These are phyloP conservation scores for Galendromus occidentalis DNA, from an alignment of 1,140 invertebrate species.

Conservation along the genomic window DNA sequence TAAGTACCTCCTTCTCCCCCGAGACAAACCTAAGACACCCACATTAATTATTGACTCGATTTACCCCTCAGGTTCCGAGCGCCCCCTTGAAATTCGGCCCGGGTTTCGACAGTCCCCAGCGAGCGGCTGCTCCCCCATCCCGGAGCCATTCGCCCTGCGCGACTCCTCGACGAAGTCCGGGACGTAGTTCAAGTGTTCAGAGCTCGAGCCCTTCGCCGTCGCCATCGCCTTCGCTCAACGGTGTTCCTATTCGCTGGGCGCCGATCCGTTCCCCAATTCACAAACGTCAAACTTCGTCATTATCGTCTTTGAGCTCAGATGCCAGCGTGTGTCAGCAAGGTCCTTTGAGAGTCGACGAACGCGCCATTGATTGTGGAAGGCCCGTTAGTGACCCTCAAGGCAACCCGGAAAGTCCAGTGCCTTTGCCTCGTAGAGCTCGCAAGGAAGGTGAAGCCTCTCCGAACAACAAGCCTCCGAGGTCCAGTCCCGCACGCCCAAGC, in stretches of 20 bases:
- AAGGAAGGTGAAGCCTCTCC: background rate
- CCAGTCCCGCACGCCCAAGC: too few relatives aligned
- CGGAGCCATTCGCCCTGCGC: background rate
- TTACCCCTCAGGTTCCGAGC: background rate
- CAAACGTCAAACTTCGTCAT: background rate
- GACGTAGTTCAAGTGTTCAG: background rate
- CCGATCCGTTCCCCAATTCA: background rate
- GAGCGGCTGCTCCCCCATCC: background rate
- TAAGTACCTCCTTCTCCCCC: too few relatives aligned
- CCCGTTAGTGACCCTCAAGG: background rate
- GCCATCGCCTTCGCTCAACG: conserved; percentile 2
- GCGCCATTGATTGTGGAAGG: background rate
- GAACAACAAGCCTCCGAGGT: too few relatives aligned
- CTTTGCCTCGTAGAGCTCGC: background rate
- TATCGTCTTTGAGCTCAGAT: background rate
- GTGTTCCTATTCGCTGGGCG: background rate
- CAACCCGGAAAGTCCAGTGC: background rate
- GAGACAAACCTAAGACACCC: too few relatives aligned
- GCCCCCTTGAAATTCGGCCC: conserved; percentile 6
- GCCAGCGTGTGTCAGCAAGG: background rate
- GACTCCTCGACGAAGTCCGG: background rate
- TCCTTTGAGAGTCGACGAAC: background rate
- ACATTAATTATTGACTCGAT: too few relatives aligned
- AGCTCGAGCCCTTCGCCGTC: background rate
- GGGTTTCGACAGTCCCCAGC: background rate